phyloP scores from a whole-genome alignment of 2,888 invertebrate genomes.

The Ochlodes sylvanus region DNA sequence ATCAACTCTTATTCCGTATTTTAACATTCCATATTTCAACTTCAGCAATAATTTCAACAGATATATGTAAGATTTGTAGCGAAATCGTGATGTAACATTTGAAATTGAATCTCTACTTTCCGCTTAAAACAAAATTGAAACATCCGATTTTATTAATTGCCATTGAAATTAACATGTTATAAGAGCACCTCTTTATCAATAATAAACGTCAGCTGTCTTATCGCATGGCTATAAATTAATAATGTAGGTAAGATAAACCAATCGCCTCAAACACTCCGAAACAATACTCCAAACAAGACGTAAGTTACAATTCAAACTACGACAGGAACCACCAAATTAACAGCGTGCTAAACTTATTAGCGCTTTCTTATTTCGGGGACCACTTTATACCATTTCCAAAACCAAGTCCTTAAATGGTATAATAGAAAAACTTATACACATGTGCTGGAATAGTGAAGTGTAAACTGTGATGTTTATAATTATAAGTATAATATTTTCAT shows the following conservation, averaged over 20 bases:
- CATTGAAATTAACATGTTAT: not conserved
- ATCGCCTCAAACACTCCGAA: not conserved
- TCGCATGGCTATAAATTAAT: no score
- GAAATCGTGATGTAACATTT: no score
- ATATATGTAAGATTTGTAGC: no score
- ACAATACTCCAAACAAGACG: not conserved
- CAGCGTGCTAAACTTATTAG: slow-evolving; percentile 28
- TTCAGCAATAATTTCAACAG: no score
- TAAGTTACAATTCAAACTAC: slow-evolving; percentile 13
- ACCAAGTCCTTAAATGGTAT: slow-evolving; percentile 1
- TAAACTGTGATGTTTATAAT: no score
- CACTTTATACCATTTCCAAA: slow-evolving; percentile 7
- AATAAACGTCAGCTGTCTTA: no score
- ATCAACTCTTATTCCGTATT: no score
- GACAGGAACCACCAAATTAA: slow-evolving; percentile 19
- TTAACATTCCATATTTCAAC: no score
- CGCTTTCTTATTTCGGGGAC: slow-evolving; percentile 19
- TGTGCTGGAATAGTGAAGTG: not conserved
- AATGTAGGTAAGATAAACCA: no score
- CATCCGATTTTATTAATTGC: not conserved
- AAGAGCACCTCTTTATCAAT: not conserved
- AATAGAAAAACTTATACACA: no score
- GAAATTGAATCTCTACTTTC: no score
- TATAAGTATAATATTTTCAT: no score
- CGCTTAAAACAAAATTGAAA: not conserved